Base-by-base conservation (phyloP, 2,888 invertebrate species). In the Balanococcus diminutus region DNA sequence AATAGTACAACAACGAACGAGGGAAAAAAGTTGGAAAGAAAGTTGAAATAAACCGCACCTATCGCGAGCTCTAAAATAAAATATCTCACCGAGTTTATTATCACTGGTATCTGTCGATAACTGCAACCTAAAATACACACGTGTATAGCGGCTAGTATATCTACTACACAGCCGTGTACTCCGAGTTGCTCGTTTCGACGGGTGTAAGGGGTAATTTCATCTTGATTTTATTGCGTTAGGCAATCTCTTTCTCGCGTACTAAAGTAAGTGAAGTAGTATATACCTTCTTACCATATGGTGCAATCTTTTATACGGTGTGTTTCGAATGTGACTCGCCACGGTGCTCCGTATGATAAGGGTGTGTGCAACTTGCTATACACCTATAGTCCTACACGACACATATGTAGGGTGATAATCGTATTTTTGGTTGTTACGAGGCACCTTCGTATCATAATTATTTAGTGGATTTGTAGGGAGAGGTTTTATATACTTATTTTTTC, bases 141-240 rank as follows among this genome's bases (percentile, higher is more conserved):
- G 61, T 28, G 61, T 67, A 67, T 14, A 22, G 8, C 11, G 25
- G 28, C 61, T 67, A 25, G 22, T 67, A 67, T 28, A 25, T 67
- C 28, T 67, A 67, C 61, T 19, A 51, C 19, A 67, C 28, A 11
- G 14, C 28, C 3, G 14, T 28, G 28, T 25, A 67, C 11, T 67
- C 11, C 2, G 14, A 67, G 61, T 67, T 25, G 61, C 28, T 67
- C 61, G 61, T 67, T 67, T 56, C 9, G 4, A 11, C 61, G 61
- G 9, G 3, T n/a, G n/a, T 25, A 67, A 67, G 61, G 61, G 61
- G 61, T 28, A 67, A 67, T 67, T 67, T 67, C 61, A 28, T 28
- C 61, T 67, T 67, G 61, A 67, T 67, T 67, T 67, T 67, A 67
- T 67, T 67, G 28, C 28, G 61, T 67, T 67, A 67, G 61, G 61